Evolutionary conservation across 2,113 vertebrate genomes (phyloP), one percentile per base, ranked within the genome.

Genomic region (Pyxicephalus adspersus): DNA sequence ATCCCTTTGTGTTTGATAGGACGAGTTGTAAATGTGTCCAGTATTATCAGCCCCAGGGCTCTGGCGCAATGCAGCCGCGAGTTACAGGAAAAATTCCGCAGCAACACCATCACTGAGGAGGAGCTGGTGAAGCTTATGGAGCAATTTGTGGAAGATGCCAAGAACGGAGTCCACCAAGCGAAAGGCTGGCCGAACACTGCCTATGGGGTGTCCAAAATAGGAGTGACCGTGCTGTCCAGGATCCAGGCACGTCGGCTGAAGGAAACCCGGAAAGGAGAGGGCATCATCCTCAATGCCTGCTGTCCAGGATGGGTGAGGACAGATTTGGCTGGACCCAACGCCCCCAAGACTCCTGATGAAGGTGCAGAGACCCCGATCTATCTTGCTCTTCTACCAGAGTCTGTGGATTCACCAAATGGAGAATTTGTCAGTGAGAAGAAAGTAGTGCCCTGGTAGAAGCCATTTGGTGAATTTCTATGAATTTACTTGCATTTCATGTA

Each of bases 291-390:
- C 81, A 98, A 98, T 0, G 94, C 96, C 85, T 98, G 97, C 83
- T 98, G 96, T 73, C 98, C 97, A 0, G 97, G 97, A 0, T 98
- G 96, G 96, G 95, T 98, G 17, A 94, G 93, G 87, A 98, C 96
- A 0, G 95, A 97, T 84, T 95, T 97, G 95, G 93, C 91, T 0
- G 96, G 95, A 0, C 87, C 92, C 0, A 87, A 87, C 0, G 98
- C 95, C 52, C 2, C 93, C 28, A 97, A 96, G 65, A 93, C 94
- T 0, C 94, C 94, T 28, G 97, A 98, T 0, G 96, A 98, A 87
- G 98, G 96, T 4, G 95, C 96, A 2, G 83, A 92, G 72, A 98
- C 96, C 7, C 96, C 95, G 0, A 91, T 97, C 1, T 97, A 95
- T 84, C 87, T 99, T 86, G 96, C 95, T 2, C 90, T 98, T 79